Conservation (phyloP, 2,888 invertebrate species). For the Cataglyphis livida region DNA sequence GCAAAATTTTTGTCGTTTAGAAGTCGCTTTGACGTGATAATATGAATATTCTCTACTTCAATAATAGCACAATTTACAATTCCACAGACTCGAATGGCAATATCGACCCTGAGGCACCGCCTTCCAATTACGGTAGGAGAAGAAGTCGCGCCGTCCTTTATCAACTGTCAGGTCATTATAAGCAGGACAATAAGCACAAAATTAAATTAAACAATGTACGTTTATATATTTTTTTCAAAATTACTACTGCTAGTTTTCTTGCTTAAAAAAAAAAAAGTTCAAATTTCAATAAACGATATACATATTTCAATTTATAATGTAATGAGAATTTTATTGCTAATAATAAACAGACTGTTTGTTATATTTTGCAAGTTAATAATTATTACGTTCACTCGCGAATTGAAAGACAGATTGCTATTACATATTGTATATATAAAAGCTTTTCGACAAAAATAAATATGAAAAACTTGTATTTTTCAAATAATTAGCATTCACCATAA, state of each 20-base stretch:
- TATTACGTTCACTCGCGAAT: background rate
- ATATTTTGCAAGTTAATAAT: background rate
- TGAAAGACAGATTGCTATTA: background rate
- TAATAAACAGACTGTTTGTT: background rate
- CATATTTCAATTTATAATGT: constrained; percentile 4
- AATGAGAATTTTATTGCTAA: background rate
- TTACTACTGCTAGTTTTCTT: background rate
- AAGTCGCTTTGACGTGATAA: constrained; percentile 9
- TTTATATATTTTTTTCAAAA: constrained; percentile 35
- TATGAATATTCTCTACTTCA: constrained; percentile 5
- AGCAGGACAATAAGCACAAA: constrained; percentile 97
- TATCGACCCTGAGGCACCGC: constrained; percentile 91
- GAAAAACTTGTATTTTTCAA: background rate
- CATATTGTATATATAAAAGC: background rate
- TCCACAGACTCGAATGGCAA: constrained; percentile 93
- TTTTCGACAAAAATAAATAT: background rate
- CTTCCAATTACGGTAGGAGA: constrained; percentile 96
- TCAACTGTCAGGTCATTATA: constrained; percentile 98
- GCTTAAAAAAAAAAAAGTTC: background rate
- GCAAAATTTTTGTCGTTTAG: constrained; percentile 12
- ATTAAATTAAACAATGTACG: constrained; percentile 98
- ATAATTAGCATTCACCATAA: background rate
- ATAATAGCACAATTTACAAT: constrained; percentile 81
- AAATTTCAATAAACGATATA: background rate
- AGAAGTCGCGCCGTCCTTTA: constrained; percentile 98